Base-by-base conservation (phyloP, 2,888 invertebrate species). In the Idaea dimidiata region DNA sequence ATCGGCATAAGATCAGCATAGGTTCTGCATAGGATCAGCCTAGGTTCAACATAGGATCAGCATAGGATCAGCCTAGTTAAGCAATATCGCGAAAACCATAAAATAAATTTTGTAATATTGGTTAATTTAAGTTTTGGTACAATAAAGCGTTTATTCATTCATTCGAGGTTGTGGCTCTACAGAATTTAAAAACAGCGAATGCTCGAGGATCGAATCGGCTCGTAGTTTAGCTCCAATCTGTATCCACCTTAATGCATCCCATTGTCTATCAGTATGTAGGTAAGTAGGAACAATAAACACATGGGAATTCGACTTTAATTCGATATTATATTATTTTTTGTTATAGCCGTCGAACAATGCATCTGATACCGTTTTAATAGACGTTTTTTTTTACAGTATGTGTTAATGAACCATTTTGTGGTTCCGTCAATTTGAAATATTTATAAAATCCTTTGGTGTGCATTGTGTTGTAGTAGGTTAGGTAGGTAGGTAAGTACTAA, bases 181-280 rank as follows among this genome's bases (percentile, higher is more conserved):
- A n/a, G n/a, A n/a, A n/a, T n/a, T n/a, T n/a, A n/a, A n/a, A n/a
- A n/a, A n/a, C n/a, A n/a, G n/a, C n/a, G n/a, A n/a, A n/a, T n/a
- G n/a, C n/a, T n/a, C n/a, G n/a, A n/a, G n/a, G n/a, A n/a, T n/a
- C n/a, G n/a, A n/a, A n/a, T n/a, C n/a, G n/a, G n/a, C n/a, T n/a
- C n/a, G n/a, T n/a, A n/a, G n/a, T n/a, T n/a, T n/a, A n/a, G n/a
- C n/a, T n/a, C n/a, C n/a, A n/a, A n/a, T n/a, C n/a, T n/a, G n/a
- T n/a, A n/a, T n/a, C n/a, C n/a, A n/a, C n/a, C n/a, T 70, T 72
- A 75, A 78, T 73, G 69, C 63, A 59, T 63, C 60, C 70, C 57
- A 79, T 82, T 81, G 82, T 82, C 66, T 67, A 65, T 62, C 61
- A 33, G 67, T 65, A 53, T 58, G 66, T 69, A 59, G 56, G 70